Evolutionary conservation across 2,888 invertebrate species (phyloP).

Genomic region (Liposcelis brunnea): DNA sequence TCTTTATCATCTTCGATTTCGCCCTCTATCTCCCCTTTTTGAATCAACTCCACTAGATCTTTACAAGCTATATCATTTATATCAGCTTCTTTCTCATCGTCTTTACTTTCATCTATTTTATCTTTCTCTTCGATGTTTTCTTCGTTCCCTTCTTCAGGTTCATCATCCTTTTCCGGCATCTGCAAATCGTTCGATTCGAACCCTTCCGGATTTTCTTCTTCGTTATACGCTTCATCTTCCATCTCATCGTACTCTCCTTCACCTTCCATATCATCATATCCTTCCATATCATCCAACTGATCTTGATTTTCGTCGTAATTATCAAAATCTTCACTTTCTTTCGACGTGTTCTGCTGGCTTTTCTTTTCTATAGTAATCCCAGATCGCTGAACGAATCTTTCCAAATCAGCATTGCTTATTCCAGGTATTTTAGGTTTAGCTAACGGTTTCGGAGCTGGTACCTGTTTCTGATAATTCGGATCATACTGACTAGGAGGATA

Average conservation of each 20-base stretch:
- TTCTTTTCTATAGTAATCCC: not conserved
- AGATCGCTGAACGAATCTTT: too few species aligned
- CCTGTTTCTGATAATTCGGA: slow-evolving; percentile 13
- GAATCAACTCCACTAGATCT: slow-evolving; percentile 16
- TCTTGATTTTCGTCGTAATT: not conserved
- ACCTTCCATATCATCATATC: not conserved
- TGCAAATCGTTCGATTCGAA: too few species aligned
- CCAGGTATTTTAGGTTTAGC: not conserved
- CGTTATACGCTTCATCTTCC: not conserved
- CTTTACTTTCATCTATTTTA: slow-evolving; percentile 9
- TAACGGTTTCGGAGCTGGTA: not conserved
- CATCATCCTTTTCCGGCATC: not conserved
- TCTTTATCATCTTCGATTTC: slow-evolving; percentile 14
- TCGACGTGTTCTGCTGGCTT: not conserved
- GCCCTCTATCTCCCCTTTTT: slow-evolving; percentile 15
- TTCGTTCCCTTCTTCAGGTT: slow-evolving; percentile 8
- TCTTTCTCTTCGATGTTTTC: slow-evolving; percentile 10
- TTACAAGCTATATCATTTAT: slow-evolving; percentile 14
- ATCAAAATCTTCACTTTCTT: not conserved
- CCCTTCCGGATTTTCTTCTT: not conserved
- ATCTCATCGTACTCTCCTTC: not conserved
- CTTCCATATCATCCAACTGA: not conserved
- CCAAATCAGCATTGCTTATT: not conserved
- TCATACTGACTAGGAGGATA: slow-evolving; percentile 7
- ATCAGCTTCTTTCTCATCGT: slow-evolving; percentile 9